A percentile compares a stretch with the other conserved stretches of the same genome.
Conservation (phyloP, 2,113 vertebrate species). For the Asarcornis scutulata region DNA sequence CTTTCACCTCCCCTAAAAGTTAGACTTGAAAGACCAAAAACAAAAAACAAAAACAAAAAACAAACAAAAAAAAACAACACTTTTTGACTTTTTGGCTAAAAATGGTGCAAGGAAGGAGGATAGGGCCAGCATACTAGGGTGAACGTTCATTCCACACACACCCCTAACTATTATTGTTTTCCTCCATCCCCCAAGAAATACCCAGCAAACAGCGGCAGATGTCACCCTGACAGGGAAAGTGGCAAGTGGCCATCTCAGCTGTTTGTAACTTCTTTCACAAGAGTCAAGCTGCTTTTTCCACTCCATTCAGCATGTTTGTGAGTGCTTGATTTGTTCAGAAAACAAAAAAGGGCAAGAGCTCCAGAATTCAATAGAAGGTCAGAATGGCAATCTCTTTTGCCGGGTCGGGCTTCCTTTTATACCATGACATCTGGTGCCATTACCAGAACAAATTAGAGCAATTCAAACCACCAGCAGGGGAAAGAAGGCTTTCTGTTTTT, state of each 20-base stretch:
- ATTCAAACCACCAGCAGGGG: constrained; percentile 58
- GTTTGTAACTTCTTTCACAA: constrained; percentile 48
- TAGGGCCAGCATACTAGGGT: neutral
- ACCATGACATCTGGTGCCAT: constrained; percentile 76
- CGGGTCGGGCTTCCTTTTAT: constrained; percentile 44
- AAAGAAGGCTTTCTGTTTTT: constrained; percentile 60
- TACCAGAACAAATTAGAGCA: constrained; percentile 75
- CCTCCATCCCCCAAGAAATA: neutral
- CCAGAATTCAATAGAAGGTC: constrained; percentile 77
- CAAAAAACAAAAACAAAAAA: neutral
- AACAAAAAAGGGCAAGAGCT: constrained; percentile 60
- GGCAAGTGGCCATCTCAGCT: constrained; percentile 32
- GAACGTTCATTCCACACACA: neutral
- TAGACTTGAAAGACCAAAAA: neutral
- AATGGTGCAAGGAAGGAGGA: neutral
- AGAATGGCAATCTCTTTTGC: constrained; percentile 66
- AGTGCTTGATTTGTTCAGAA: constrained; percentile 69
- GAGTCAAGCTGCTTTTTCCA: constrained; percentile 46
- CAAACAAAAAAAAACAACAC: neutral
- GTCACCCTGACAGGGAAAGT: constrained; percentile 40
- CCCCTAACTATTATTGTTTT: too few species aligned
- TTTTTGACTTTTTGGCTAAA: neutral
- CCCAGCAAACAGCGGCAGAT: constrained; percentile 47
- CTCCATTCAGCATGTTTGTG: constrained; percentile 55
- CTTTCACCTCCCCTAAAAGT: neutral